Evolutionary conservation across 2,888 invertebrate genomes (phyloP).

Genomic region (Ceratothoa steindachneri): DNA sequence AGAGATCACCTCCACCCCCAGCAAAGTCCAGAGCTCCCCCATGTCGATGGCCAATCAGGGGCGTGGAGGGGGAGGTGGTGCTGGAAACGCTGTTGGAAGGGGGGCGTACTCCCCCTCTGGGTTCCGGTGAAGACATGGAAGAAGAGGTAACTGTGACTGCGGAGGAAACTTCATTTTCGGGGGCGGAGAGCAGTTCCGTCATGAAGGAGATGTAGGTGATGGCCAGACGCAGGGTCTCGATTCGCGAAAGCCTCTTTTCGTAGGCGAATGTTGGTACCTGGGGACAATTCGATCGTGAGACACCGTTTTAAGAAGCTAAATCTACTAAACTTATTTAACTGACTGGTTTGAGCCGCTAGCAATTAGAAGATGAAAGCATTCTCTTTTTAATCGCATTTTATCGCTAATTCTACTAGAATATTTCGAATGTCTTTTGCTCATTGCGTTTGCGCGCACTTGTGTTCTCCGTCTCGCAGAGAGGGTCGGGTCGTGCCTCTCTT

Average conservation of each 20-base stretch:
- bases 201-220: conserved; percentile 96
- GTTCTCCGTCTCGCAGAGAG: no score
- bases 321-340: no score
- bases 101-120: not conserved
- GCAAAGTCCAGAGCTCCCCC: no score
- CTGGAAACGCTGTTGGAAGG: conserved; percentile 7
- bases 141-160: conserved; percentile 1
- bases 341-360: no score
- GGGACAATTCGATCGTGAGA: no score
- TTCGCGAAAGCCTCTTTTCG: conserved; percentile 88
- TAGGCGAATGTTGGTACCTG: conserved; percentile 89
- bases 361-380: no score
- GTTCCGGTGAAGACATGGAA: not conserved
- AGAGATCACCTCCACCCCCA: not conserved
- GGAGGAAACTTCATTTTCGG: conserved; percentile 23
- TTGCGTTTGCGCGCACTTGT: no score
- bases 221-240: conserved; percentile 88
- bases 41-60: not conserved
- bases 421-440: no score
- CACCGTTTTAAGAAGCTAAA: no score
- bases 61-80: not conserved
- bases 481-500: no score
- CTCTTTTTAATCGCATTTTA: no score
- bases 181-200: conserved; percentile 74
- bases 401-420: no score